Evolutionary conservation across 2,888 invertebrate species (phyloP), one percentile per base, ranked within the genome.

Genomic region (Meiosimyza platycephala): DNA sequence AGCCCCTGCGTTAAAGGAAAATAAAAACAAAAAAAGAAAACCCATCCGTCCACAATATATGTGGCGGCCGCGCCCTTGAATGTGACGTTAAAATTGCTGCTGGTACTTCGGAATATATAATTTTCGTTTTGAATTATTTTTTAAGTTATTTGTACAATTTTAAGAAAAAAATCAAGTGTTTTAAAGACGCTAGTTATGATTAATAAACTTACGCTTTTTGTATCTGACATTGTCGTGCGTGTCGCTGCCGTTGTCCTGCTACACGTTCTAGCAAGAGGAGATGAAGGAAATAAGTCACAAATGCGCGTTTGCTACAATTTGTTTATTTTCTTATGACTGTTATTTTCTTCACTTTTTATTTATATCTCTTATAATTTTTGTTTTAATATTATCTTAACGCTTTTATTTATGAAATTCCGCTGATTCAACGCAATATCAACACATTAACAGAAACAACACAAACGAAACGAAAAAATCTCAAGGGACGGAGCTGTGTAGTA

Each of bases 161-260:
- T 15, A 22, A 3, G 2, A 51, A 22, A 28, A 51, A 64, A n/a
- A n/a, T n/a, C n/a, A n/a, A n/a, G n/a, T n/a, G n/a, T n/a, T n/a
- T n/a, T n/a, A n/a, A n/a, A 16, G 11, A 64, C 3, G 13, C 12
- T 51, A 51, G 50, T 62, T 62, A n/a, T 50, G 1, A 6, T 13
- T 28, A 15, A 48, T 54, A 75, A 72, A 84, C 84, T 84, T 79
- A 84, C 84, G 78, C 83, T 83, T 82, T 84, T 84, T 72, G 85
- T 84, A 78, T 84, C 84, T 76, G 84, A 84, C 85, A 84, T 85
- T 81, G 77, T 55, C 51, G 28, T 69, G n/a, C 28, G 28, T 50
- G 47, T 33, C 57, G 40, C 48, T 9, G 9, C 47, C 13, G 47
- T 52, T 28, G n/a, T 51, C 65, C 52, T 18, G 15, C 51, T 57